phyloP scores from a whole-genome alignment of 2,113 vertebrate species.

The Clarias batrachus region DNA sequence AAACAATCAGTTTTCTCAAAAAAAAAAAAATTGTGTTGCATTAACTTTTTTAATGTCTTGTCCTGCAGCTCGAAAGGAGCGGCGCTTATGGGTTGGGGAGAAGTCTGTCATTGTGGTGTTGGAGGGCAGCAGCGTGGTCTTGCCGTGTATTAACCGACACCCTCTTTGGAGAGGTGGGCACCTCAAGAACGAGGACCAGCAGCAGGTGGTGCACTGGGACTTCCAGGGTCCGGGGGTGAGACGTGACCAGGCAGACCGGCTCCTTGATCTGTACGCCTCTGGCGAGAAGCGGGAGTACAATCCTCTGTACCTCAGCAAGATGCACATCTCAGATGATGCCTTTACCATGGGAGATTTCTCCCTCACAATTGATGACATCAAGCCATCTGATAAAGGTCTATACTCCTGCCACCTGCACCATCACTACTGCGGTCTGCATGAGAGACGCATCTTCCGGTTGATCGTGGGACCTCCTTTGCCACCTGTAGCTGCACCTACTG shows the following conservation, averaged over 20 bases:
- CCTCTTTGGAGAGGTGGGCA: conserved; percentile 86
- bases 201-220: conserved; percentile 97
- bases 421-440: conserved; percentile 92
- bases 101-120: conserved; percentile 79
- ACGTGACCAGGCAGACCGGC: conserved; percentile 85
- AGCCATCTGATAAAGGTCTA: conserved; percentile 80
- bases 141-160: conserved; percentile 85
- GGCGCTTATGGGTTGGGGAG: conserved; percentile 83
- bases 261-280: conserved; percentile 89
- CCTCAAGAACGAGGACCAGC: conserved; percentile 79
- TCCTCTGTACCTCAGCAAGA: conserved; percentile 77
- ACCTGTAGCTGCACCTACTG: conserved; percentile 52
- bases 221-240: conserved; percentile 86
- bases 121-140: conserved; percentile 74
- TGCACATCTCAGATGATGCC: conserved; percentile 79
- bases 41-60: neutral
- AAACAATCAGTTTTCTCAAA: too few species aligned
- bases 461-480: conserved; percentile 66
- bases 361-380: conserved; percentile 73
- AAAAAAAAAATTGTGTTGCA: neutral
- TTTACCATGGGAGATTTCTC: conserved; percentile 91
- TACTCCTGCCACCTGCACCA: conserved; percentile 96
- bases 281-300: conserved; percentile 87
- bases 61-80: conserved; percentile 72
- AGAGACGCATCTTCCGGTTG: conserved; percentile 85